Percentiles rank a stretch among this genome's conserved stretches.
Evolutionary conservation across 2,797 vertebrate species (phyloP).

Genomic region (Pampus argenteus): DNA sequence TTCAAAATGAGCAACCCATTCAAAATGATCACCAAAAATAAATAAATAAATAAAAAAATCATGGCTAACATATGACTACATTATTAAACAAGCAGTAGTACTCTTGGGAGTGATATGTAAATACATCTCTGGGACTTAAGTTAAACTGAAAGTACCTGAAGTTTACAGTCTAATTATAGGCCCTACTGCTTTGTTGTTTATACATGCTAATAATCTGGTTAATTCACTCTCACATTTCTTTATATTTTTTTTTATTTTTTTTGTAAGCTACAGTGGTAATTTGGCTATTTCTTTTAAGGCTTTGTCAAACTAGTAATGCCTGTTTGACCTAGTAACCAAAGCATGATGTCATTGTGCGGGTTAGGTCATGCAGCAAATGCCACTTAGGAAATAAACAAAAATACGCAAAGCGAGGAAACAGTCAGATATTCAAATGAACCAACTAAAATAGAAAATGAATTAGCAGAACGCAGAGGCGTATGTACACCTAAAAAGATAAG

Average conservation of each 20-base stretch:
- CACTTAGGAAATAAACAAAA: slow-evolving; percentile 8
- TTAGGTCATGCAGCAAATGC: slow-evolving; percentile 42
- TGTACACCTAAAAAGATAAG: slow-evolving; percentile 18
- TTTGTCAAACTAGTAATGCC: slow-evolving; percentile 50
- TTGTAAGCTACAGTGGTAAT: background rate
- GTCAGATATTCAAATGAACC: background rate
- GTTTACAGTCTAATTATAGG: background rate
- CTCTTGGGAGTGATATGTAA: background rate
- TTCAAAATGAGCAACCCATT: too few species aligned
- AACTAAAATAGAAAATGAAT: background rate
- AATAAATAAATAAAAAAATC: too few species aligned
- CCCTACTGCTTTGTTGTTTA: background rate
- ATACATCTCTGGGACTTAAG: background rate
- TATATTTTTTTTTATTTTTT: background rate
- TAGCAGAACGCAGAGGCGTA: background rate
- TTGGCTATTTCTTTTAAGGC: background rate
- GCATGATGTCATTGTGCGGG: slow-evolving; percentile 31
- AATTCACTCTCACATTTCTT: background rate
- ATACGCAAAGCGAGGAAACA: background rate
- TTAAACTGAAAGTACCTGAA: background rate
- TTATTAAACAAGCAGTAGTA: too few species aligned
- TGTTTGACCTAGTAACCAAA: slow-evolving; percentile 9
- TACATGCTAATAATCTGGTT: background rate
- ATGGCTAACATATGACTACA: too few species aligned
- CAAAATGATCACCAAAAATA: too few species aligned